phyloP scores from a whole-genome alignment of 2,797 vertebrate species.

The Thamnophis elegans region DNA sequence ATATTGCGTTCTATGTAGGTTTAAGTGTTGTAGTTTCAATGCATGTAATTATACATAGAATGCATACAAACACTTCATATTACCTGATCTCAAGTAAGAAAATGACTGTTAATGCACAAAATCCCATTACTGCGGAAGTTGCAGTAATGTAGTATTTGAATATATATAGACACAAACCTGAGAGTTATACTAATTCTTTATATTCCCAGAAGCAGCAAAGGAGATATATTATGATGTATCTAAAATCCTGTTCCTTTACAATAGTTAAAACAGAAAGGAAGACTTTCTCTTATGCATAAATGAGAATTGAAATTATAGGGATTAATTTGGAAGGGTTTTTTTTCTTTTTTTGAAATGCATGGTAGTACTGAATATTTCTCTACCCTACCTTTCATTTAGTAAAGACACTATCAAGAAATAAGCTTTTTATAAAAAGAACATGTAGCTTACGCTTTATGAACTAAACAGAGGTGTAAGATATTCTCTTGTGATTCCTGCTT shows the following conservation, averaged over 20 bases:
- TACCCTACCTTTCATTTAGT: neutral
- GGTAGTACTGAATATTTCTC: neutral
- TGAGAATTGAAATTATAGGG: neutral
- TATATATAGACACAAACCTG: neutral
- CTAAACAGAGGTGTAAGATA: neutral
- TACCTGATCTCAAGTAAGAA: slow-evolving; percentile 34
- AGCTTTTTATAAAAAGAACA: neutral
- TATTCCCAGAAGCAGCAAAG: neutral
- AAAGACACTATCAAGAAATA: neutral
- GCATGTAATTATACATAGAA: neutral
- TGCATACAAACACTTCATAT: slow-evolving; percentile 32
- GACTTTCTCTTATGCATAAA: neutral
- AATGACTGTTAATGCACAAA: slow-evolving; percentile 43
- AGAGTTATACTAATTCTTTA: neutral
- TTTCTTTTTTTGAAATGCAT: neutral
- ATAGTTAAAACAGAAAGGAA: neutral
- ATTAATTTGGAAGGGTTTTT: neutral
- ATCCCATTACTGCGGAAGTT: slow-evolving; percentile 1
- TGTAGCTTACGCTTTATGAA: neutral
- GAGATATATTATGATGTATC: neutral
- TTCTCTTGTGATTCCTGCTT: neutral
- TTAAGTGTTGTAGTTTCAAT: slow-evolving; percentile 18
- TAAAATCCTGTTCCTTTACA: neutral
- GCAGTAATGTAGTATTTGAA: neutral
- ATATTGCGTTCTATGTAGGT: neutral